Evolutionary conservation across 2,797 vertebrate species (phyloP), one percentile per base, ranked within the genome.

Genomic region (Myioborus melanocephalus): DNA sequence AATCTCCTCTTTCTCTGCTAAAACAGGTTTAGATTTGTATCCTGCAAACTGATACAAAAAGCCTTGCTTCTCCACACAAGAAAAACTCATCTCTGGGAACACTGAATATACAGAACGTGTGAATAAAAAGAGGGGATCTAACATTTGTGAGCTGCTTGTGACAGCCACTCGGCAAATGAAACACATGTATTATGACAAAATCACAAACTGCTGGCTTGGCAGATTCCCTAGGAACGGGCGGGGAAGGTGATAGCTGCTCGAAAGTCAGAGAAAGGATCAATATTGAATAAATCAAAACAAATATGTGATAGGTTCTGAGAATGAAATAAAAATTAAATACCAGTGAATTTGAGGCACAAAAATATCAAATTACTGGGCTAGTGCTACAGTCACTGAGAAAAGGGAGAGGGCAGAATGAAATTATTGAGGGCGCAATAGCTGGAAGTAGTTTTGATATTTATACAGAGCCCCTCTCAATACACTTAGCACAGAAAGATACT

Each of bases 281-380:
- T 97, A 97, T 97, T 97, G 97, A 97, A 97, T 97, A 97, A 96
- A 97, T 97, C 98, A 98, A 97, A 98, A 98, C 97, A 98, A 98
- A 97, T 98, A 98, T 98, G 98, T 95, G 97, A 96, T 96, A 96
- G 94, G 97, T 97, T 97, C 93, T 97, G 94, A 82, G 47, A 97
- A 96, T 70, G 89, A 93, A 96, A 96, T 93, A 96, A 98, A 97
- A 98, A 97, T 97, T 97, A 97, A 97, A 97, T 94, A 95, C 44
- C 55, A 96, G 83, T 95, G 93, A 96, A 95, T 97, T 6, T 69
- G 87, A 96, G 88, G 97, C 95, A 50, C 5, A 30, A 87, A 92
- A 86, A 94, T 97, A 96, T 94, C 89, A 79, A 94, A 87, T 97
- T 97, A 96, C 92, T 75, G 78, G 89, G 92, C 86, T 64, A 78